Evolutionary conservation across 1,140 invertebrate genomes (phyloP).

Genomic region (Pseudomyrmex pallidus): DNA sequence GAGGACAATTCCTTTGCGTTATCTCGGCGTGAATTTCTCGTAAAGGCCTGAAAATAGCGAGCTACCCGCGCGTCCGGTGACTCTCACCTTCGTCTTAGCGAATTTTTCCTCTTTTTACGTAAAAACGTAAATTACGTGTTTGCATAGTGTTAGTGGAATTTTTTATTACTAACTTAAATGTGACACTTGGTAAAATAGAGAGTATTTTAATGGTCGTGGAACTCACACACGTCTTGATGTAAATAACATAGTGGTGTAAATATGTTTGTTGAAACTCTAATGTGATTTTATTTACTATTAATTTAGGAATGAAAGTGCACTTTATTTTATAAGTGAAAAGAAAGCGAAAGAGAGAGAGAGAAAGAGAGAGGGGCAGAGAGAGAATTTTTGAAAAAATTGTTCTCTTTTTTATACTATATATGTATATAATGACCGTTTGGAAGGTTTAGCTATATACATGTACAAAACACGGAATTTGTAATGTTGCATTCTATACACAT

Average conservation of each 20-base stretch:
- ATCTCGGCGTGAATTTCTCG: conserved; percentile 70
- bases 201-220: conserved; percentile 8
- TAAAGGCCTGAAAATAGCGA: conserved; percentile 68
- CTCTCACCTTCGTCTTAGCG: conserved; percentile 62
- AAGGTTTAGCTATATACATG: neutral
- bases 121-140: conserved; percentile 45
- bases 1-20: conserved; percentile 63
- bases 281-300: neutral
- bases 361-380: neutral
- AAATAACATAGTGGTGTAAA: conserved; percentile 1
- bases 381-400: conserved; percentile 4
- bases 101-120: conserved; percentile 39
- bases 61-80: conserved; percentile 50
- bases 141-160: conserved; percentile 27
- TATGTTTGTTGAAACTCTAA: neutral
- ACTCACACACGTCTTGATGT: neutral
- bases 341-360: neutral
- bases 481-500: conserved; percentile 9
- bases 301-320: neutral
- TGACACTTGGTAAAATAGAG: conserved; percentile 24
- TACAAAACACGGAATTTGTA: neutral
- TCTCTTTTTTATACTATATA: neutral
- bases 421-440: neutral
- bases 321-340: neutral
- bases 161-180: conserved; percentile 36